A percentile compares a stretch with the other conserved stretches of the same genome.
phyloP scores from a whole-genome alignment of 2,888 invertebrate genomes.

The Drosophila mimetica region DNA sequence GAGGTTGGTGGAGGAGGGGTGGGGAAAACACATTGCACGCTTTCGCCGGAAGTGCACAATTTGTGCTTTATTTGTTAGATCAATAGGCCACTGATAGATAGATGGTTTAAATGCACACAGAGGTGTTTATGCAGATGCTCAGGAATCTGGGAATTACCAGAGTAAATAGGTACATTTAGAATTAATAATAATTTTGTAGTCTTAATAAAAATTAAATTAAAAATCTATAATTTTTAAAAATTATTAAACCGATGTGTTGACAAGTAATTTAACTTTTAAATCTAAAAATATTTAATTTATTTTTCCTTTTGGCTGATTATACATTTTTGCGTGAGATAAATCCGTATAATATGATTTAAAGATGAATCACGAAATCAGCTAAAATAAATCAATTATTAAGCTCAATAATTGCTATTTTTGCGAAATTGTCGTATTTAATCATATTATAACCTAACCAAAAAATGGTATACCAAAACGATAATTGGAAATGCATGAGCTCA shows the following conservation, averaged over 20 bases:
- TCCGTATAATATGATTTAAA: too few relatives aligned
- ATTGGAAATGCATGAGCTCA: neutral
- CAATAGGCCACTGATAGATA: slow-evolving; percentile 30
- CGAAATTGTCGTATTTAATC: too few relatives aligned
- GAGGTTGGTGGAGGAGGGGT: neutral
- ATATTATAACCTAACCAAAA: neutral
- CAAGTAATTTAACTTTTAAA: too few relatives aligned
- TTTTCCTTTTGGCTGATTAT: too few relatives aligned
- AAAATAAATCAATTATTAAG: neutral
- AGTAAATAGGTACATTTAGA: neutral
- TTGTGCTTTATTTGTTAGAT: slow-evolving; percentile 61
- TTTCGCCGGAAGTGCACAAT: slow-evolving; percentile 63
- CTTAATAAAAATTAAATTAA: too few relatives aligned
- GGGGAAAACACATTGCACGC: slow-evolving; percentile 1
- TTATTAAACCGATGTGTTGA: too few relatives aligned
- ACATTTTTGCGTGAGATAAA: too few relatives aligned
- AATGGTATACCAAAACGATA: neutral
- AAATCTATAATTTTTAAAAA: too few relatives aligned
- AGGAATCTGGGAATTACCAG: neutral
- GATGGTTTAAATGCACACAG: neutral
- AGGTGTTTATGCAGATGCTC: neutral
- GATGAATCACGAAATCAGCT: too few relatives aligned
- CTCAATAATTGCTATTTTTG: too few relatives aligned
- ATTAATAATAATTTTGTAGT: too few relatives aligned
- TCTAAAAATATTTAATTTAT: too few relatives aligned